Evolutionary conservation across 2,113 vertebrate genomes (phyloP), one percentile per base, ranked within the genome.

Genomic region (Theristicus caerulescens): DNA sequence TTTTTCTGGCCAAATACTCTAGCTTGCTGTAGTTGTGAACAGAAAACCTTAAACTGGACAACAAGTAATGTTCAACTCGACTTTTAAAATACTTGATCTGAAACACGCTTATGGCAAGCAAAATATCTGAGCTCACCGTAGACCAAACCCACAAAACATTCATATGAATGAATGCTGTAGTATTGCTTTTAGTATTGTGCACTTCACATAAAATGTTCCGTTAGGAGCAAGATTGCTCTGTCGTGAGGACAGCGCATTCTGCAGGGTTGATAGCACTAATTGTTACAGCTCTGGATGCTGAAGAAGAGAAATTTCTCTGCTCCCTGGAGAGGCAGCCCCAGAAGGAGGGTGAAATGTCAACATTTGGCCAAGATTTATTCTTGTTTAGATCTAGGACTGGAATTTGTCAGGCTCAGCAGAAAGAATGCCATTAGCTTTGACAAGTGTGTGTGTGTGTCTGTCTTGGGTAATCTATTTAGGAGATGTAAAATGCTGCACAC

Each of bases 381-480:
- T 81, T 94, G 91, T 94, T 96, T 94, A 85, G 83, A 81, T 88
- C 87, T 78, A 96, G 70, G 47, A 71, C 78, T 87, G 54, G 52
- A 94, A 96, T 95, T 96, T 77, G 66, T 96, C 89, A 95, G 78
- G 62, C 81, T 89, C 89, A 88, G 93, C 95, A 95, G 89, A 94
- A 95, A 93, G 89, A 73, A 93, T 26, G 55, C 82, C 84, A 95
- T 97, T 93, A 95, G 74, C 61, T 96, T 91, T 93, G 86, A 95
- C 89, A 94, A 89, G 66, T 47, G 42, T 0, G 0, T 76, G 83
- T 54, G 40, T 72, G 86, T 66, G 40, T 54, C 58, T 73, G 38
- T 88, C 84, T 51, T 88, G 49, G 74, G 66, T 91, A 96, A 94
- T 95, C 62, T 82, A 1, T 91, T 97, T 73, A 87, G 88, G 83